Conservation (phyloP, 2,797 vertebrate genomes). For the Cyclopterus lumpus region DNA sequence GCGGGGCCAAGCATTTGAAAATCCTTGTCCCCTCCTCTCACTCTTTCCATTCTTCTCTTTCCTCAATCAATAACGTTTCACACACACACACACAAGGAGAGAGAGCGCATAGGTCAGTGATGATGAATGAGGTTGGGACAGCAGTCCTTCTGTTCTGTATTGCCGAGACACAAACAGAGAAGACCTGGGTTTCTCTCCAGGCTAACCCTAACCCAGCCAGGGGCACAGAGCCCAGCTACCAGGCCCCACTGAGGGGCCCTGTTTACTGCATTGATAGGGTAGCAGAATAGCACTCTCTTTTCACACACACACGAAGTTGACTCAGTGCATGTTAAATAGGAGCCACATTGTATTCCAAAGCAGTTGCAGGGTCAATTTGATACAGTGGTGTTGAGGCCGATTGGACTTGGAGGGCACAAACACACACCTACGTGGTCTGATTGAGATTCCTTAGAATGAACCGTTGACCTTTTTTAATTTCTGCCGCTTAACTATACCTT, state of each 20-base stretch:
- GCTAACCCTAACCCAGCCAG: constrained; percentile 47
- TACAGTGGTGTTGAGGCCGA: constrained; percentile 56
- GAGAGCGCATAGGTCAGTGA: constrained; percentile 48
- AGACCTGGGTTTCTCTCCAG: constrained; percentile 10
- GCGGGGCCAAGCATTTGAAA: constrained; percentile 57
- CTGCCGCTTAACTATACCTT: background rate
- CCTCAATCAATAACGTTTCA: constrained; percentile 18
- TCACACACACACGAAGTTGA: constrained; percentile 66
- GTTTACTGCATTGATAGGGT: constrained; percentile 58
- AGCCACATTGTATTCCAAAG: constrained; percentile 70
- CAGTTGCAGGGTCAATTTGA: constrained; percentile 64
- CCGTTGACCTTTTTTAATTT: constrained; percentile 55
- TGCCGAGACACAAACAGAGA: constrained; percentile 20
- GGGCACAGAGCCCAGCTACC: constrained; percentile 34
- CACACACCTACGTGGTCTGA: constrained; percentile 17
- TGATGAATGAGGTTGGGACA: constrained; percentile 65
- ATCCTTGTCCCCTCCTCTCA: constrained; percentile 43
- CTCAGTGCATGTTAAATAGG: constrained; percentile 82
- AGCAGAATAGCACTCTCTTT: constrained; percentile 50
- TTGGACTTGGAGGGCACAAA: constrained; percentile 16
- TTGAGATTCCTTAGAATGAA: constrained; percentile 57
- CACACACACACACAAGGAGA: background rate
- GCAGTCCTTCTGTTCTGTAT: constrained; percentile 17
- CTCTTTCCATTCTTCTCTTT: constrained; percentile 40
- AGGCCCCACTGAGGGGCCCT: constrained; percentile 52